These are phyloP conservation scores for Camponotus floridanus DNA, from an alignment of 1,140 invertebrate species.

Conservation along the genomic window DNA sequence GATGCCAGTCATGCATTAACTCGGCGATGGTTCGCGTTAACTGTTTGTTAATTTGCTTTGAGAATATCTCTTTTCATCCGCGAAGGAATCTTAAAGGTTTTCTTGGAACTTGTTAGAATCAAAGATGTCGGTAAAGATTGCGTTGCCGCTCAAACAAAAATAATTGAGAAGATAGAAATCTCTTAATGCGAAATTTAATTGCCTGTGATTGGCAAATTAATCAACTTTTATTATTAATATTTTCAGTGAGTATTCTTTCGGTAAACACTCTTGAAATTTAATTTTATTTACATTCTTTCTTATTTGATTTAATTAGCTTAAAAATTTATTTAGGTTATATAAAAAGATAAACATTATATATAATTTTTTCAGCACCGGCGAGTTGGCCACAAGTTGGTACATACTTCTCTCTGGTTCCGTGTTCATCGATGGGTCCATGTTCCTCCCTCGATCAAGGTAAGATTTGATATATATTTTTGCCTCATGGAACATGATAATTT, in stretches of 20 bases:
- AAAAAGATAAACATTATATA: slow-evolving; percentile 10
- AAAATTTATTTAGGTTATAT: neutral
- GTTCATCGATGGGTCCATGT: slow-evolving; percentile 96
- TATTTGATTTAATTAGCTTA: neutral
- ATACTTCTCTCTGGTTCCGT: slow-evolving; percentile 94
- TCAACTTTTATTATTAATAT: slow-evolving; percentile 8
- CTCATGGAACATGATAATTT: slow-evolving; percentile 13
- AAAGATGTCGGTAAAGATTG: slow-evolving; percentile 45
- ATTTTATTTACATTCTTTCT: neutral
- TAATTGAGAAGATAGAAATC: neutral
- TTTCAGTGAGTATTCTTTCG: neutral
- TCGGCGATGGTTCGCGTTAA: neutral
- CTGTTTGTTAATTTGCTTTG: neutral
- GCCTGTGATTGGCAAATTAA: neutral
- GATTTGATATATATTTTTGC: slow-evolving; percentile 57
- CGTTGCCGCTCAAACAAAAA: neutral
- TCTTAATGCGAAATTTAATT: neutral
- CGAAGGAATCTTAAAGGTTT: neutral
- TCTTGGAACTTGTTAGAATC: too few relatives aligned
- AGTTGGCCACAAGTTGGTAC: slow-evolving; percentile 94
- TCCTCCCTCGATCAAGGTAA: slow-evolving; percentile 94
- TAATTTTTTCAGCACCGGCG: slow-evolving; percentile 90
- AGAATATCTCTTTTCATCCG: neutral
- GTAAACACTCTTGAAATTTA: neutral
- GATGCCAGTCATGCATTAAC: neutral